Evolutionary conservation across 1,140 invertebrate species (phyloP).

Genomic region (Bombus sylvicola): DNA sequence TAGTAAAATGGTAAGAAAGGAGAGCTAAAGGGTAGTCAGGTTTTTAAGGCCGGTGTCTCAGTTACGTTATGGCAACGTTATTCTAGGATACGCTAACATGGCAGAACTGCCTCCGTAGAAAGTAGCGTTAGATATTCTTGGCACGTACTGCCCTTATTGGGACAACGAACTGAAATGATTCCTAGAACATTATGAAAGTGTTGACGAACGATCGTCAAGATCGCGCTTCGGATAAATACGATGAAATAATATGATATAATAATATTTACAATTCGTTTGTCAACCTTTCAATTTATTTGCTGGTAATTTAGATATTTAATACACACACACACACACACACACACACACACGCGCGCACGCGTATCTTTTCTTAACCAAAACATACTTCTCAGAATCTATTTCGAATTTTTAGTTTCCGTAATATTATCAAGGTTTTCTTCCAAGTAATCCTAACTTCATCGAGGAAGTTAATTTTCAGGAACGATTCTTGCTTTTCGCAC

Average conservation of each 20-base stretch:
- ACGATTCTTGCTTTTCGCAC: too few species aligned
- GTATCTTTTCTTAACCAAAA: not conserved
- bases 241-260: not conserved
- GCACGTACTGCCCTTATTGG: conserved; percentile 17
- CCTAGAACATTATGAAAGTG: conserved; percentile 24
- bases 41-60: too few species aligned
- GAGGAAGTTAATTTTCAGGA: not conserved
- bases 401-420: not conserved
- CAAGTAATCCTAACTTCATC: not conserved
- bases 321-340: fast-evolving
- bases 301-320: too few species aligned
- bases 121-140: not conserved
- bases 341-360: too few species aligned
- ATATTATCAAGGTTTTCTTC: not conserved
- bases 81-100: not conserved
- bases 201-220: conserved; percentile 4
- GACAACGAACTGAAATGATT: conserved; percentile 31
- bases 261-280: not conserved
- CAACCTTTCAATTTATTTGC: not conserved
- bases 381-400: not conserved
- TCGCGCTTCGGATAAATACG: not conserved
- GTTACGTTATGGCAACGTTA: too few species aligned
- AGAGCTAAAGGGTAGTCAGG: not conserved
- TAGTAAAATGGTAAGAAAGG: not conserved
- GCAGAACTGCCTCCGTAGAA: not conserved